These are phyloP conservation scores for Conops quadrifasciatus DNA, from an alignment of 2,888 invertebrate species.

Conservation along the genomic window DNA sequence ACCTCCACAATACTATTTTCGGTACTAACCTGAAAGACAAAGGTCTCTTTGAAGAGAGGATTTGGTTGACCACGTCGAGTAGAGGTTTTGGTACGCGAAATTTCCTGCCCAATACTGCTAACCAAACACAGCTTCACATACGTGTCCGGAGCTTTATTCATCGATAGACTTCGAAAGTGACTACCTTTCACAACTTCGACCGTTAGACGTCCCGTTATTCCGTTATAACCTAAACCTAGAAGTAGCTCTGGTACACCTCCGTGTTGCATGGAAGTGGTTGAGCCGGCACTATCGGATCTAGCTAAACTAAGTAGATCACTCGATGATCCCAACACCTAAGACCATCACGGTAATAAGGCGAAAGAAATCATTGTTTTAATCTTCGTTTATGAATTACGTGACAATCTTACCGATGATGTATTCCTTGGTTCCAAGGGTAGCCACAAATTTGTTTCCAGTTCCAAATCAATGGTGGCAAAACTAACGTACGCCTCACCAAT, in stretches of 20 bases:
- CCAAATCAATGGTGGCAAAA: constrained; percentile 88
- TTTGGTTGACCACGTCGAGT: constrained; percentile 92
- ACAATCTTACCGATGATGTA: constrained; percentile 66
- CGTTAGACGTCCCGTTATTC: constrained; percentile 91
- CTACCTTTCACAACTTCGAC: constrained; percentile 82
- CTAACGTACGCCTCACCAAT: constrained; percentile 91
- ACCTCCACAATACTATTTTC: background rate
- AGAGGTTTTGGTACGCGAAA: constrained; percentile 92
- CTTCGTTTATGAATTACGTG: constrained; percentile 37
- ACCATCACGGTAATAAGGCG: background rate
- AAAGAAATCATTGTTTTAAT: background rate
- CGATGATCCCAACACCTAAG: constrained; percentile 67
- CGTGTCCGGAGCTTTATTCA: constrained; percentile 88
- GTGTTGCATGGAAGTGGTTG: constrained; percentile 88
- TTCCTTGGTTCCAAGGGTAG: constrained; percentile 81
- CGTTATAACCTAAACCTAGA: constrained; percentile 89
- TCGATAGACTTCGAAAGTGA: constrained; percentile 77
- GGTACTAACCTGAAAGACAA: constrained; percentile 87
- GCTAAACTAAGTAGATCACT: constrained; percentile 82
- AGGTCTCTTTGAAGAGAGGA: constrained; percentile 94
- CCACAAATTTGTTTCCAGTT: constrained; percentile 91
- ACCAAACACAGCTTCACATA: constrained; percentile 92
- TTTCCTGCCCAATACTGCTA: constrained; percentile 91
- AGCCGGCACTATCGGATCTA: constrained; percentile 92
- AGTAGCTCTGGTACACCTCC: constrained; percentile 92